phyloP scores from a whole-genome alignment of 92 coral and sea anemone genomes.

The Paramuricea clavata region DNA sequence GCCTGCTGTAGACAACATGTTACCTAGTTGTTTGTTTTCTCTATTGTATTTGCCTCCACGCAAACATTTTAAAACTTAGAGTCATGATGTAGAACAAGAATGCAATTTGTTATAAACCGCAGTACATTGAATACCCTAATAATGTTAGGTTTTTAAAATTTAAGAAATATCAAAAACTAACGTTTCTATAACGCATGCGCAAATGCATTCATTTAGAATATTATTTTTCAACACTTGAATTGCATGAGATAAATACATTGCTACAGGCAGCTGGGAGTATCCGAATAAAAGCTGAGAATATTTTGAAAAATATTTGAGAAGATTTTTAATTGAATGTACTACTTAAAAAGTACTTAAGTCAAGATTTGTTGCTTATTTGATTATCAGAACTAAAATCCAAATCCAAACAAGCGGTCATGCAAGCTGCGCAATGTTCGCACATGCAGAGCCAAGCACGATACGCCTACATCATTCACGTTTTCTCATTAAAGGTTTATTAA shows the following conservation, averaged over 20 bases:
- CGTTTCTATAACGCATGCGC: constrained; percentile 45
- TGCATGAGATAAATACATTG: not conserved
- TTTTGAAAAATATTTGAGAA: too few relatives aligned
- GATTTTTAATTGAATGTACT: not conserved
- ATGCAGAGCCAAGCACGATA: not conserved
- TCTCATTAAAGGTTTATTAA: constrained; percentile 8
- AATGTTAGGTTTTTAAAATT: not conserved
- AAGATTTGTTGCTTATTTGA: constrained; percentile 19
- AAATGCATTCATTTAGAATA: not conserved
- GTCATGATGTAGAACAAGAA: not conserved
- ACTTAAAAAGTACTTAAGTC: constrained; percentile 18
- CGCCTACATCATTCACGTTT: constrained; percentile 15
- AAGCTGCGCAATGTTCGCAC: constrained; percentile 16
- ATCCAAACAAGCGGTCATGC: constrained; percentile 18
- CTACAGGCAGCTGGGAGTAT: not conserved
- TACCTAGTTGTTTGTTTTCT: constrained; percentile 23
- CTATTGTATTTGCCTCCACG: constrained; percentile 15
- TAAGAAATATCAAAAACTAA: not conserved
- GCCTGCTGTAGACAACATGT: constrained; percentile 45
- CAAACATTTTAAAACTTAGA: not conserved
- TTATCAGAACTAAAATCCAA: not conserved
- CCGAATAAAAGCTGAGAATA: not conserved
- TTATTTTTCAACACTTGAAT: not conserved
- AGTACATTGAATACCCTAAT: not conserved
- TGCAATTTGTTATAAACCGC: not conserved